A percentile compares a stretch with the other conserved stretches of the same genome.
phyloP scores from a whole-genome alignment of 1,140 invertebrate genomes.

The Campoletis sonorensis region DNA sequence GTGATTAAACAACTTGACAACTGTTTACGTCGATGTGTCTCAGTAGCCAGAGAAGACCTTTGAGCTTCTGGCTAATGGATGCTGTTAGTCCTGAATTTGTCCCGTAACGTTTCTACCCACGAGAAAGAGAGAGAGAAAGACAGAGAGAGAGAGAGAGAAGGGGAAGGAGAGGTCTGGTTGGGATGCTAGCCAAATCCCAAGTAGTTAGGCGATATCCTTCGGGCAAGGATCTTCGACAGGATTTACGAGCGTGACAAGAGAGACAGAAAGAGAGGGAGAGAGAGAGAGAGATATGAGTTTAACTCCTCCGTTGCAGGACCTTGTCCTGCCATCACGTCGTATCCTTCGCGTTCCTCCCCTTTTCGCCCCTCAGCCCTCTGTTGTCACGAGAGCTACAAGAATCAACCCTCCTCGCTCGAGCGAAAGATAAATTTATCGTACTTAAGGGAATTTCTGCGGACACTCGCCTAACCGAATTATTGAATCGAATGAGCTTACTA shows the following conservation, averaged over 20 bases:
- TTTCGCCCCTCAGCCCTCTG: neutral
- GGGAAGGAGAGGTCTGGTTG: neutral
- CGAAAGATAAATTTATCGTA: conserved; percentile 31
- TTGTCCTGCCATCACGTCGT: conserved; percentile 21
- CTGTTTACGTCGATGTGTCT: neutral
- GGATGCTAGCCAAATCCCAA: conserved; percentile 40
- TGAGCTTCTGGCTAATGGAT: conserved; percentile 35
- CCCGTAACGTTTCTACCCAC: conserved; percentile 12
- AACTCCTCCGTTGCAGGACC: conserved; percentile 31
- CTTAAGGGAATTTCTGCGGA: conserved; percentile 11
- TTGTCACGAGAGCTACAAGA: conserved; percentile 16
- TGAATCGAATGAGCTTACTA: conserved; percentile 14
- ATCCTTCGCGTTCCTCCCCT: neutral
- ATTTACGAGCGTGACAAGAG: conserved; percentile 36
- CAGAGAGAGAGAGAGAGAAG: neutral
- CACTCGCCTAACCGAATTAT: conserved; percentile 10
- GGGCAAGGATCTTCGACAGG: conserved; percentile 41
- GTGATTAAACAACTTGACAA: neutral
- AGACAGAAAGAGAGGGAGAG: neutral
- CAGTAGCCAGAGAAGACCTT: neutral
- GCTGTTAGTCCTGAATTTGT: conserved; percentile 20
- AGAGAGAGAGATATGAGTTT: neutral
- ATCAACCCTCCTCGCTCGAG: neutral
- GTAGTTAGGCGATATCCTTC: conserved; percentile 45
- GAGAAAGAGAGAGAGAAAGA: neutral